Percentiles rank a stretch among this genome's conserved stretches.
Conservation (phyloP, 2,113 vertebrate genomes). For the Cynopterus brachyotis region DNA sequence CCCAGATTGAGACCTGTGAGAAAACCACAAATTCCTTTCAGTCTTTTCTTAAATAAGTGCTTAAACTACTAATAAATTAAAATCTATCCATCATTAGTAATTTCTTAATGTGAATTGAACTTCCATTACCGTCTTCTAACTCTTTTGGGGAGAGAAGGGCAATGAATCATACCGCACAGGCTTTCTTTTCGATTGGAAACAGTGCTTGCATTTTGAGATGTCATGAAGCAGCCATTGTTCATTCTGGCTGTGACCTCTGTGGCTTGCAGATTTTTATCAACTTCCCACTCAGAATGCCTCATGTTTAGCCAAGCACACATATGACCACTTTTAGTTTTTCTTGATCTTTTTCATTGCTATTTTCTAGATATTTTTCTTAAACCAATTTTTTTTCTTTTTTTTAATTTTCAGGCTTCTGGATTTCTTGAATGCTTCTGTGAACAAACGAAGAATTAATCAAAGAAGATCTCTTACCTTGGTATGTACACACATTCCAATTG, state of each 20-base stretch:
- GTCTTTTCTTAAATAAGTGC: not conserved
- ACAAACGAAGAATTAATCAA: conserved; percentile 43
- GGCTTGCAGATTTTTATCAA: not conserved
- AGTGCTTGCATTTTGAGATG: not conserved
- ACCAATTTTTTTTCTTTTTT: conserved; percentile 4
- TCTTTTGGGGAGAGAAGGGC: not conserved
- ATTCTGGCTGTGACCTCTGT: not conserved
- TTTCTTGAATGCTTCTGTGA: conserved; percentile 47
- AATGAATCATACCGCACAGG: not conserved
- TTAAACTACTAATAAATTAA: not conserved
- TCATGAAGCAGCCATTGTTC: not conserved
- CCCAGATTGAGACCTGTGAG: not conserved
- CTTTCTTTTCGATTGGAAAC: not conserved
- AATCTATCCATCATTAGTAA: not conserved
- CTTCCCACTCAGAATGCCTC: not conserved
- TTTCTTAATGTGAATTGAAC: conserved; percentile 17
- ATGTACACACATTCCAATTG: conserved; percentile 48
- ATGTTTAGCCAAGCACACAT: not conserved
- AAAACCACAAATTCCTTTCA: not conserved
- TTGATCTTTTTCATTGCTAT: not conserved
- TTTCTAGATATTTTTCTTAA: conserved; percentile 42
- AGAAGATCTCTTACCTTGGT: conserved; percentile 58
- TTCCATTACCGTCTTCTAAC: not conserved
- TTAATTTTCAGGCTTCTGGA: conserved; percentile 60
- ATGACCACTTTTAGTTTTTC: not conserved